Conservation (phyloP, 2,888 invertebrate species). For the Choristoneura rosaceana region DNA sequence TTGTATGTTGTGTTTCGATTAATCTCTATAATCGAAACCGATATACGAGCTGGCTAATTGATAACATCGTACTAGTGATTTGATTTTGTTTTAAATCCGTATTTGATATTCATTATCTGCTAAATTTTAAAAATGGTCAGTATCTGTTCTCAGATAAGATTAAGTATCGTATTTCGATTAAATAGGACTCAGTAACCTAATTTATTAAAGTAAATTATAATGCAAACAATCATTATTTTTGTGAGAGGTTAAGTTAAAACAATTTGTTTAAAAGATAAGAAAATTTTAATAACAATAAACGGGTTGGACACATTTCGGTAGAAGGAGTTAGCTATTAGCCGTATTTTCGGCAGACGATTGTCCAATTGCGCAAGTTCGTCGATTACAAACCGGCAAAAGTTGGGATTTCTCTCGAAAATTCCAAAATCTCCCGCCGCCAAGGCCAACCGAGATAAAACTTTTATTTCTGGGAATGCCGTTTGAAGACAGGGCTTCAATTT, state of each 20-base stretch:
- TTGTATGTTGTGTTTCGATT: neutral
- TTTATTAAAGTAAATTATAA: neutral
- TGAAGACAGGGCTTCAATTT: conserved; percentile 47
- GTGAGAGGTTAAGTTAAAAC: conserved; percentile 3
- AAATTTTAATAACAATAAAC: conserved; percentile 33
- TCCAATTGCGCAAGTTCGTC: conserved; percentile 70
- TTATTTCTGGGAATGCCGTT: conserved; percentile 54
- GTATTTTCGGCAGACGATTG: conserved; percentile 63
- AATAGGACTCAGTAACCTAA: neutral
- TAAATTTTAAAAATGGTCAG: neutral
- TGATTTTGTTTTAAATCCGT: neutral
- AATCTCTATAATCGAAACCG: neutral
- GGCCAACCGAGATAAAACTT: conserved; percentile 65
- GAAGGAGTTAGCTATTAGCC: conserved; percentile 63
- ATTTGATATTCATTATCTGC: neutral
- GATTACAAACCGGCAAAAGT: conserved; percentile 67
- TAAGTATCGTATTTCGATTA: neutral
- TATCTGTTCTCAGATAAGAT: neutral
- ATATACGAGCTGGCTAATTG: neutral
- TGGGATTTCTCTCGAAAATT: conserved; percentile 59
- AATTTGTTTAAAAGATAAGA: conserved; percentile 25
- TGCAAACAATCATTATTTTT: neutral
- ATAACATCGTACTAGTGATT: neutral
- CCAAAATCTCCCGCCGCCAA: conserved; percentile 50
- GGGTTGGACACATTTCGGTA: conserved; percentile 48